A percentile compares a stretch with the other conserved stretches of the same genome.
Evolutionary conservation across 2,113 vertebrate genomes (phyloP).

Genomic region (Falcunculus frontatus): DNA sequence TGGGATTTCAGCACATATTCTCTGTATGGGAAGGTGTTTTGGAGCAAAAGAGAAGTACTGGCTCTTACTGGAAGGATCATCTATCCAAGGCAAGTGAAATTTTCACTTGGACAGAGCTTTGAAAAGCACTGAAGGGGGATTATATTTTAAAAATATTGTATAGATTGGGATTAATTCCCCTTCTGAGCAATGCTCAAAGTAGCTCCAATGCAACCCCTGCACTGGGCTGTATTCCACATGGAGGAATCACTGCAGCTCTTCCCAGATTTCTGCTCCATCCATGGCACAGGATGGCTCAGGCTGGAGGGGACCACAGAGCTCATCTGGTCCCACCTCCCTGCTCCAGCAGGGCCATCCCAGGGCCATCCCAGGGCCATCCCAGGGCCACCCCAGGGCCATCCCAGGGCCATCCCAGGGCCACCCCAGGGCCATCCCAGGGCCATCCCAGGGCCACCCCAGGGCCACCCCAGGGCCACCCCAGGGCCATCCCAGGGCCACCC

Average conservation of each 20-base stretch:
- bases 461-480: too few relatives aligned
- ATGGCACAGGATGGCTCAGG: rapidly evolving
- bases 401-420: neutral
- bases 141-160: rapidly evolving
- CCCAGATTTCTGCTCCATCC: neutral
- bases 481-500: neutral
- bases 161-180: rapidly evolving
- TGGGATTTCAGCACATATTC: neutral
- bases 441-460: neutral
- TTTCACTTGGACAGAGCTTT: neutral
- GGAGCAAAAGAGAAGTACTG: neutral
- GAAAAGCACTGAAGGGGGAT: neutral
- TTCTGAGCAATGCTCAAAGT: rapidly evolving
- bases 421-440: too few relatives aligned
- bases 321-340: neutral
- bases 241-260: neutral
- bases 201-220: neutral
- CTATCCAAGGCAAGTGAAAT: neutral
- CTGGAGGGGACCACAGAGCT: neutral
- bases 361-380: neutral
- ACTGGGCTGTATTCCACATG: rapidly evolving
- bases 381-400: too few relatives aligned
- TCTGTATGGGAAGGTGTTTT: rapidly evolving
- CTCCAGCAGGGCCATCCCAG: neutral
- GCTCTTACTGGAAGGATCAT: neutral